Evolutionary conservation across 2,797 vertebrate genomes (phyloP), one percentile per base, ranked within the genome.

Genomic region (Hemibagrus guttatus): DNA sequence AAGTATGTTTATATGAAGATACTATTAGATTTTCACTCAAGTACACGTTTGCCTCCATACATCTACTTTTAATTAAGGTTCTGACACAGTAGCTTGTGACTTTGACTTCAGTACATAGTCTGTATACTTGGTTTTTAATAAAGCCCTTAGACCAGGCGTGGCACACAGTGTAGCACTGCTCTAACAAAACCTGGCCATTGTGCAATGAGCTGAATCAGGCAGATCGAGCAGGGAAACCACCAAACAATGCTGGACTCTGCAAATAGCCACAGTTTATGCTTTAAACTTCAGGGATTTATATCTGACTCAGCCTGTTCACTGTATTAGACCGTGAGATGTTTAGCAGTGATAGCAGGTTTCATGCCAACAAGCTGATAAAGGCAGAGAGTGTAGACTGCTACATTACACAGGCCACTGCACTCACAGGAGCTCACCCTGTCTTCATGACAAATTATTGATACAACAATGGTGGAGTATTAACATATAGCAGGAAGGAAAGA

Each of bases 251-350:
- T 83, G 81, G 81, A 52, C 81, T 83, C 42, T 83, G 81, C 49
- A 83, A 68, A 81, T 81, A 66, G 81, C 81, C 81, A 14, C 49
- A 83, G 64, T 83, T 83, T 69, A 83, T 83, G 64, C 81, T 69
- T 71, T 83, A 71, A 56, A 69, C 64, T 35, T 71, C 46, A 56
- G 64, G 49, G 66, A 83, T 35, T 83, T 83, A 35, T 83, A 69
- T 71, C 81, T 83, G 81, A 83, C 81, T 83, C 64, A 83, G 64
- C 64, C 80, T 1, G 11, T 68, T 69, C 64, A 7, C 64, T 39
- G 63, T 68, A 31, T 69, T 52, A 68, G 49, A 68, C n/a, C 6
- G 64, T 16, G 64, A 35, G 81, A 83, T 56, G 66, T 83, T 83
- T 68, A 83, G 81, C 64, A 68, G 28, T 54, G 64, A 83, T 69